Evolutionary conservation across 2,113 vertebrate species (phyloP).

Genomic region (Galbula dea): DNA sequence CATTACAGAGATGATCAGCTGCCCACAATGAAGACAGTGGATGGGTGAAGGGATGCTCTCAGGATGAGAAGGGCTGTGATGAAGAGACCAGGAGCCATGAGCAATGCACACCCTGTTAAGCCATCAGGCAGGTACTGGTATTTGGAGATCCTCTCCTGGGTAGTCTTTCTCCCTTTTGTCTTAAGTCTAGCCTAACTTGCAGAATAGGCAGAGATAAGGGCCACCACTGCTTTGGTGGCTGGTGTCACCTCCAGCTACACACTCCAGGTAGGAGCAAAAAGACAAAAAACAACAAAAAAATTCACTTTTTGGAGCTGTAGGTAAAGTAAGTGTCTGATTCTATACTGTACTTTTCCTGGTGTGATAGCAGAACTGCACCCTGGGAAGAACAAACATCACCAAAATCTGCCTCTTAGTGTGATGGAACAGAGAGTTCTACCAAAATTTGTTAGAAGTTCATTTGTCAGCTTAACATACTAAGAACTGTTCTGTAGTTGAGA

Average conservation of each 20-base stretch:
- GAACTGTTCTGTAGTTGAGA: background rate
- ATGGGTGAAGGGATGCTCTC: background rate
- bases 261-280: background rate
- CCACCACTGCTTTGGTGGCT: background rate
- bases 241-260: fast-evolving
- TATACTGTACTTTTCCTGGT: fast-evolving
- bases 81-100: background rate
- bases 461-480: background rate
- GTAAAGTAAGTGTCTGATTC: background rate
- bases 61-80: background rate
- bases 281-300: too few species aligned
- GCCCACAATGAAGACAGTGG: background rate
- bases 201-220: background rate
- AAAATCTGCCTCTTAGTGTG: background rate
- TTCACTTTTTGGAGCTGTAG: background rate
- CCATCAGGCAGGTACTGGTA: background rate
- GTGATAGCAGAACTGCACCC: too few species aligned
- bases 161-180: background rate
- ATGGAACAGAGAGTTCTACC: background rate
- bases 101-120: background rate
- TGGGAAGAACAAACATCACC: background rate
- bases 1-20: background rate
- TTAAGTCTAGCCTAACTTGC: background rate
- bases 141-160: background rate
- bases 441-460: fast-evolving